phyloP scores from a whole-genome alignment of 2,797 vertebrate species.

The Buphagus erythrorhynchus region DNA sequence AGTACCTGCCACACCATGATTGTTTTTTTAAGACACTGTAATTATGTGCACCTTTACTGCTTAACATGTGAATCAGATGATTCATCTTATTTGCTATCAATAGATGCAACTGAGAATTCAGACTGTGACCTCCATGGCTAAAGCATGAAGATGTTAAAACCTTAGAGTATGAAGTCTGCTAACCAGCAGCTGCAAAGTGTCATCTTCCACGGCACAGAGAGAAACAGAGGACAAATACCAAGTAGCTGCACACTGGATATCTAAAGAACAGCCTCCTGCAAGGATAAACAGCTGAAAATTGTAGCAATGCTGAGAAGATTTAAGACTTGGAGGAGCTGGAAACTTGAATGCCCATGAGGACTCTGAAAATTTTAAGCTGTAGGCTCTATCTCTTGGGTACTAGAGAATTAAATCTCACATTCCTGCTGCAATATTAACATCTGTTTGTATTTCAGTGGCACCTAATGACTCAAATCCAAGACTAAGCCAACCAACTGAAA shows the following conservation, averaged over 20 bases:
- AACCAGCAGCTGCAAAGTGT: slow-evolving; percentile 43
- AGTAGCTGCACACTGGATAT: neutral
- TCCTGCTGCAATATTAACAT: neutral
- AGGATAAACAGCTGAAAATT: slow-evolving; percentile 44
- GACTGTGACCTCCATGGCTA: neutral
- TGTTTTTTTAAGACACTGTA: neutral
- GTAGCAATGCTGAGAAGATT: slow-evolving; percentile 1
- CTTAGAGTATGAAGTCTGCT: neutral
- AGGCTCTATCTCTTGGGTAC: neutral
- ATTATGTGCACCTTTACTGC: neutral
- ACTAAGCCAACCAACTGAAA: neutral
- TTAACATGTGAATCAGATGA: neutral
- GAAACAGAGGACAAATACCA: neutral
- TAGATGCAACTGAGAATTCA: neutral
- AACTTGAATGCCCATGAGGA: neutral
- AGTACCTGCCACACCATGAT: neutral
- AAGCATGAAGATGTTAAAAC: neutral
- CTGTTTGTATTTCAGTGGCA: slow-evolving; percentile 16
- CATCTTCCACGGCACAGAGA: slow-evolving; percentile 16
- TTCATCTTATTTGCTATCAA: neutral
- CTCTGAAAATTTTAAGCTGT: neutral
- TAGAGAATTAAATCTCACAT: neutral
- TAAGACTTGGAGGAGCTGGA: neutral
- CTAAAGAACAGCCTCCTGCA: neutral
- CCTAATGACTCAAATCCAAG: slow-evolving; percentile 14